These are phyloP conservation scores for Rhinoptilus africanus DNA, from an alignment of 2,113 vertebrate genomes.

Conservation along the genomic window DNA sequence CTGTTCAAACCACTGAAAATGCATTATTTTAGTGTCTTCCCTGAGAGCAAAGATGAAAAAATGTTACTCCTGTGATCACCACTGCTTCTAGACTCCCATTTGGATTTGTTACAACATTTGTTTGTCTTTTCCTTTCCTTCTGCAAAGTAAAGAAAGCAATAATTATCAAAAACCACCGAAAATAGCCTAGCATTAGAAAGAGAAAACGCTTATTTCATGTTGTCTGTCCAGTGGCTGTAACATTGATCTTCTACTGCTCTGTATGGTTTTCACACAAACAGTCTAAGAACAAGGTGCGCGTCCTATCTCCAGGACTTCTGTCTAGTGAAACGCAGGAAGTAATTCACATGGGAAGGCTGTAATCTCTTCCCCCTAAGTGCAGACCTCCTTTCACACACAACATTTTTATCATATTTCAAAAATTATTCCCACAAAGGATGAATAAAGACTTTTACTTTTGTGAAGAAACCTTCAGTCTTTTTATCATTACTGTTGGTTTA, in stretches of 20 bases:
- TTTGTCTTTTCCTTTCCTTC: neutral
- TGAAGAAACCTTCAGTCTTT: neutral
- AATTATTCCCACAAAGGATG: neutral
- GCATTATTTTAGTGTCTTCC: neutral
- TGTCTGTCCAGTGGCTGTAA: neutral
- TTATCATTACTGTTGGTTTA: neutral
- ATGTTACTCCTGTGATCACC: neutral
- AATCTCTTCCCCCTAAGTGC: neutral
- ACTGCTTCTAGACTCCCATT: neutral
- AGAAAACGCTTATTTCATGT: neutral
- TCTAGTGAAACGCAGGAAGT: neutral
- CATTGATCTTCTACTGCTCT: neutral
- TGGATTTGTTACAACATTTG: neutral
- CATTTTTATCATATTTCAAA: neutral
- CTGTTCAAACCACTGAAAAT: neutral
- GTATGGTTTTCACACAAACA: neutral
- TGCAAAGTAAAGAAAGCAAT: neutral
- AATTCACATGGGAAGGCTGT: neutral
- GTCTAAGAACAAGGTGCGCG: neutral
- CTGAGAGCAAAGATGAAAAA: neutral
- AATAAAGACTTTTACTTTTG: neutral
- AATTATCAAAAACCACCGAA: fast-evolving
- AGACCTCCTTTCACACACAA: neutral
- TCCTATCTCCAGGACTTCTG: neutral
- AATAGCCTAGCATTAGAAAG: neutral